These are phyloP conservation scores for Emydura subglobosa DNA, from an alignment of 2,113 vertebrate species.

Conservation along the genomic window DNA sequence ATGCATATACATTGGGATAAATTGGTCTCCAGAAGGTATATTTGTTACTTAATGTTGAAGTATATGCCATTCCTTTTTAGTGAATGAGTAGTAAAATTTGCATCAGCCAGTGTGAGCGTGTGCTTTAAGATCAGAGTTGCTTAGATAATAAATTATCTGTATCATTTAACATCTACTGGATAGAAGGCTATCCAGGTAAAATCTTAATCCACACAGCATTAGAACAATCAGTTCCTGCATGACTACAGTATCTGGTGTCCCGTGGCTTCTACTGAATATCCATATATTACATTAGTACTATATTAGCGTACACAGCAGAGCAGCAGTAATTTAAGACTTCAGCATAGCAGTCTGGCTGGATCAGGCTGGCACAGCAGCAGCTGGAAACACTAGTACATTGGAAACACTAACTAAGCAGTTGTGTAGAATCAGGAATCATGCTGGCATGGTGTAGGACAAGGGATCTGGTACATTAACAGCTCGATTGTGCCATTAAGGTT, in stretches of 20 bases:
- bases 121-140: constrained; percentile 66
- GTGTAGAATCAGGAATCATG: not conserved
- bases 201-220: constrained; percentile 29
- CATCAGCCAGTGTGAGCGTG: constrained; percentile 62
- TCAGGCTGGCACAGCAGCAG: constrained; percentile 39
- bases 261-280: constrained; percentile 53
- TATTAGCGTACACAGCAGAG: constrained; percentile 32
- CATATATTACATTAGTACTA: not conserved
- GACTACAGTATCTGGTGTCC: constrained; percentile 29
- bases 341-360: not conserved
- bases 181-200: constrained; percentile 67
- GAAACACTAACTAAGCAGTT: constrained; percentile 14
- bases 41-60: constrained; percentile 45
- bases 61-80: constrained; percentile 32
- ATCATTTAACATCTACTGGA: constrained; percentile 65
- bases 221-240: constrained; percentile 41
- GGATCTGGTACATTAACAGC: not conserved
- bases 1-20: constrained; percentile 26
- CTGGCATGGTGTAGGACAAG: not conserved
- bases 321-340: constrained; percentile 21
- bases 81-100: constrained; percentile 67
- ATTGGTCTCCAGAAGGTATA: constrained; percentile 32
- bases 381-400: not conserved
- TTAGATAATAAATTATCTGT: constrained; percentile 73
- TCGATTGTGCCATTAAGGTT: not conserved